These are phyloP conservation scores for Anisognathus igniventris DNA, from an alignment of 2,797 vertebrate genomes.

Conservation along the genomic window DNA sequence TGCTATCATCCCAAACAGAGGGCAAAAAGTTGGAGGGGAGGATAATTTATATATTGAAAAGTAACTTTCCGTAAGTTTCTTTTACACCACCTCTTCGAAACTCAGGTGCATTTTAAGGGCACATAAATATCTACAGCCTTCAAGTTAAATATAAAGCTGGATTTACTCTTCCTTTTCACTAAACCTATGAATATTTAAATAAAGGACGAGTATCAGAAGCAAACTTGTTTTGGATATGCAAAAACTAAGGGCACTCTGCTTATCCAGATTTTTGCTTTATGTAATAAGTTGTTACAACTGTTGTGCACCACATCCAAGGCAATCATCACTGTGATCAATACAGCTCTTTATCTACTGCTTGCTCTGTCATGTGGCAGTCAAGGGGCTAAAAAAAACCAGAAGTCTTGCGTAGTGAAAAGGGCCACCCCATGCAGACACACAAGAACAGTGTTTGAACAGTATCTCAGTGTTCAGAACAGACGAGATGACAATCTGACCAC, in stretches of 20 bases:
- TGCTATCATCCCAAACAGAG: not conserved
- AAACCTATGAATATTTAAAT: not conserved
- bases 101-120: not conserved
- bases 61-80: not conserved
- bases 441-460: slow-evolving; percentile 53
- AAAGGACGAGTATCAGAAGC: not conserved
- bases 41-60: not conserved
- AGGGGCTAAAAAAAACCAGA: not conserved
- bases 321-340: slow-evolving; percentile 5
- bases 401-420: slow-evolving; percentile 48
- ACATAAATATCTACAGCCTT: not conserved
- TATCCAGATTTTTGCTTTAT: not conserved
- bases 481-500: slow-evolving; percentile 54
- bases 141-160: not conserved
- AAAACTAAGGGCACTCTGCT: not conserved
- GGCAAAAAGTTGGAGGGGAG: not conserved
- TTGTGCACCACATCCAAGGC: not conserved
- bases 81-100: not conserved
- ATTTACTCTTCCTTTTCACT: not conserved
- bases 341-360: slow-evolving; percentile 31
- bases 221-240: not conserved
- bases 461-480: slow-evolving; percentile 50
- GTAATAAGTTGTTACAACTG: not conserved
- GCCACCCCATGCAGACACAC: slow-evolving; percentile 36
- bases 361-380: slow-evolving; percentile 57